phyloP scores from a whole-genome alignment of 2,113 vertebrate genomes.

The Anthoscopus minutus region DNA sequence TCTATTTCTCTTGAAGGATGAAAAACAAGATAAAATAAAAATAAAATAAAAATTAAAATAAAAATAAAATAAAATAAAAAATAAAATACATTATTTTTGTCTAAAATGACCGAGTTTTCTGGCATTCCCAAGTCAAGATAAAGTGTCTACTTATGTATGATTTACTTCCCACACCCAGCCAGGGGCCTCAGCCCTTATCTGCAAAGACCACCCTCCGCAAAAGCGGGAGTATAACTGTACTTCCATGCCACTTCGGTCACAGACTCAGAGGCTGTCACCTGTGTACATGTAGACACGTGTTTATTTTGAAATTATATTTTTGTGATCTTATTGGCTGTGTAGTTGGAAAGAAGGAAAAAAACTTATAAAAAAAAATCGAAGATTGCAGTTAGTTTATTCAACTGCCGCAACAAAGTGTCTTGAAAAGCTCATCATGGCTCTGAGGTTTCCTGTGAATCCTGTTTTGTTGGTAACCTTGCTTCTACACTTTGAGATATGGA shows the following conservation, averaged over 20 bases:
- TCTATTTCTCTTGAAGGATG: not conserved
- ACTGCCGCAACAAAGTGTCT: not conserved
- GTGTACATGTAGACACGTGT: not conserved
- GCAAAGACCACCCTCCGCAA: not conserved
- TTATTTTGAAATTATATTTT: slow-evolving; percentile 45
- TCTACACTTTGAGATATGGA: not conserved
- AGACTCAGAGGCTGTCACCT: not conserved
- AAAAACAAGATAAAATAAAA: not conserved
- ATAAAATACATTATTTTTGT: not conserved
- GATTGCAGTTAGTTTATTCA: not conserved
- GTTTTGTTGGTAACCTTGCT: not conserved
- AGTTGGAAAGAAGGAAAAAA: not conserved
- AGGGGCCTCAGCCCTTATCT: not conserved
- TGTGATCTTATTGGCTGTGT: not conserved
- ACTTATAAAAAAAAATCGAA: not conserved
- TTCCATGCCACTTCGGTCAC: not conserved
- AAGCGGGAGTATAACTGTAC: not conserved
- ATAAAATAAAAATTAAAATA: not conserved
- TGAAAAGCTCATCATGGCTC: not conserved
- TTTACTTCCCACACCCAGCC: not conserved
- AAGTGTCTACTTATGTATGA: not conserved
- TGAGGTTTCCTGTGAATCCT: not conserved
- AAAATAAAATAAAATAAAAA: not conserved
- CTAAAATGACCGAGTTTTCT: not conserved
- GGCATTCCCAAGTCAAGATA: not conserved